Percentiles rank a stretch among this genome's conserved stretches.
Conservation (phyloP, 2,888 invertebrate genomes). For the Nymphalis urticae region DNA sequence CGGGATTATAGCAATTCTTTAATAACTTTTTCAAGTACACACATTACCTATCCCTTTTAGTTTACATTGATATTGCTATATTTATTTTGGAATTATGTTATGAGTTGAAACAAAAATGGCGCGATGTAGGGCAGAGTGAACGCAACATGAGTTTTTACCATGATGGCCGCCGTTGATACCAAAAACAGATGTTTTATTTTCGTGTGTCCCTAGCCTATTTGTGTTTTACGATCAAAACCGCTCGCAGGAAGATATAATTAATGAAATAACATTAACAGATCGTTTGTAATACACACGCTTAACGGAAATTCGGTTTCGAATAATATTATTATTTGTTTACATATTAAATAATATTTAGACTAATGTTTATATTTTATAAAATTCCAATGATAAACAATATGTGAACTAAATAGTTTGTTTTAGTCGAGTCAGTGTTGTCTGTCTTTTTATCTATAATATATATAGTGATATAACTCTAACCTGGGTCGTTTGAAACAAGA, state of each 20-base stretch:
- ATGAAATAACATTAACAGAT: conserved; percentile 68
- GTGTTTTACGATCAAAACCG: conserved; percentile 58
- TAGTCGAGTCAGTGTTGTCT: too few relatives aligned
- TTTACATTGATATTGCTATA: background rate
- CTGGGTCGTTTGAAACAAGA: too few relatives aligned
- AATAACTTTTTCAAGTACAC: too few relatives aligned
- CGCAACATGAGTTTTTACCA: conserved; percentile 24
- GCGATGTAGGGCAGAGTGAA: conserved; percentile 20
- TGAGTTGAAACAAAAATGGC: conserved; percentile 4
- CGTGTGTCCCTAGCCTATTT: conserved; percentile 59
- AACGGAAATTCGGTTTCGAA: conserved; percentile 64
- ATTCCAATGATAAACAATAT: background rate
- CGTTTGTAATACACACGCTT: conserved; percentile 58
- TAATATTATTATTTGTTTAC: conserved; percentile 53
- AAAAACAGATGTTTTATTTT: conserved; percentile 72
- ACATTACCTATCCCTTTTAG: background rate
- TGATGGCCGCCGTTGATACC: conserved; percentile 47
- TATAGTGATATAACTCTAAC: too few relatives aligned
- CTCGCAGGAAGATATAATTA: conserved; percentile 74
- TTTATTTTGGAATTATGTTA: background rate
- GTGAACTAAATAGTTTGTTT: background rate
- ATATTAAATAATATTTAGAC: conserved; percentile 18
- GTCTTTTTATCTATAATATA: too few relatives aligned
- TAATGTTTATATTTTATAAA: conserved; percentile 7
- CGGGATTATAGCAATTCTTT: too few relatives aligned